Conservation (phyloP, 2,797 vertebrate species). For the Astyanax mexicanus region DNA sequence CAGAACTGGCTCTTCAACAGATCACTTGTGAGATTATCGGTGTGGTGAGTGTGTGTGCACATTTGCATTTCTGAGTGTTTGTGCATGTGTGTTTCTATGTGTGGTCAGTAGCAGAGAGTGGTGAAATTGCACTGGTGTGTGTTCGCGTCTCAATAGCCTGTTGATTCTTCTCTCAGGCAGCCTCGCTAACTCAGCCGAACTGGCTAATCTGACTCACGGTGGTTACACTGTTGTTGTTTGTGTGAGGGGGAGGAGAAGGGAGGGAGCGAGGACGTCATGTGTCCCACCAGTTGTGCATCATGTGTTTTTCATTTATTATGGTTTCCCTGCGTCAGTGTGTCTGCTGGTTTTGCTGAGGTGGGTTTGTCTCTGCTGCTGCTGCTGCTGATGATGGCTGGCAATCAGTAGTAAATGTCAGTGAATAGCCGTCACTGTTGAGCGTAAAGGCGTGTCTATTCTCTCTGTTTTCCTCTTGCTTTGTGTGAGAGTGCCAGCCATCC, state of each 20-base stretch:
- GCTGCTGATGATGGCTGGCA: no score
- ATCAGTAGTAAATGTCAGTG: background rate
- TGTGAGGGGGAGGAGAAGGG: background rate
- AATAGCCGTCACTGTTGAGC: slow-evolving; percentile 8
- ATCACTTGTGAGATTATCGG: slow-evolving; percentile 63
- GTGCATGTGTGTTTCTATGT: slow-evolving; percentile 15
- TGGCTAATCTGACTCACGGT: background rate
- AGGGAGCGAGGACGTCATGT: background rate
- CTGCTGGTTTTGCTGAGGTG: no score
- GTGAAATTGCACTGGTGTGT: no score
- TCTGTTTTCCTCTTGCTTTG: background rate
- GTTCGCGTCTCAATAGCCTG: slow-evolving; percentile 42
- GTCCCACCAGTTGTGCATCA: background rate
- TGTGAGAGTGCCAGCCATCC: slow-evolving; percentile 27
- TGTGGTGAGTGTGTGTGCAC: slow-evolving; percentile 70
- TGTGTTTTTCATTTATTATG: background rate
- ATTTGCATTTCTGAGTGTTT: slow-evolving; percentile 11
- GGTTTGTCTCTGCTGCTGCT: background rate
- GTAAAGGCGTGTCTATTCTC: slow-evolving; percentile 27
- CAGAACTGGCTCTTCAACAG: slow-evolving; percentile 70
- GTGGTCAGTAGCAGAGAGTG: background rate
- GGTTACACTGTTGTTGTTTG: background rate
- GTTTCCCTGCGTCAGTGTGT: background rate
- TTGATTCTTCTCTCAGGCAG: slow-evolving; percentile 32
- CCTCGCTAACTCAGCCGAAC: slow-evolving; percentile 1